phyloP scores from a whole-genome alignment of 1,140 invertebrate genomes.

The Helicoverpa zea region DNA sequence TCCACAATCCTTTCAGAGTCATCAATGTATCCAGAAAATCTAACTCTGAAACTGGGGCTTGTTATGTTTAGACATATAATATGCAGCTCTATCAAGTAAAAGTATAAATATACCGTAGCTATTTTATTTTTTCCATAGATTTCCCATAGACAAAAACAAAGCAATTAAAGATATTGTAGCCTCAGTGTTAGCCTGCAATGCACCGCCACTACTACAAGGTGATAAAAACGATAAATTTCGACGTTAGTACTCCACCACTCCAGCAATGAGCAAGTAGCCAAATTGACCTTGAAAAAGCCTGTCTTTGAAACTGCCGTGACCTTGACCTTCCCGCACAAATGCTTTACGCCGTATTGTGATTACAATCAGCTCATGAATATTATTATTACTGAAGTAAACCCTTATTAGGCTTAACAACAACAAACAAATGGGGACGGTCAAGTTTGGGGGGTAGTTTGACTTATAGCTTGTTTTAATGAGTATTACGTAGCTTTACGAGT shows the following conservation, averaged over 20 bases:
- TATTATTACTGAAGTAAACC: not conserved
- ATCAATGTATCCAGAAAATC: too few species aligned
- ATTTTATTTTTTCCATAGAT: not conserved
- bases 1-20: not conserved
- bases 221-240: not conserved
- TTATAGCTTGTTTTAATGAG: too few species aligned
- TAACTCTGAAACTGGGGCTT: too few species aligned
- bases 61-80: too few species aligned
- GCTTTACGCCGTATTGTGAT: slow-evolving; percentile 12
- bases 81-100: too few species aligned
- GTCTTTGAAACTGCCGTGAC: not conserved
- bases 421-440: slow-evolving; percentile 1
- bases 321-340: slow-evolving; percentile 12
- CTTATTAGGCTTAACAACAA: slow-evolving; percentile 12
- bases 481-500: too few species aligned
- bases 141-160: not conserved
- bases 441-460: too few species aligned
- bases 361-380: slow-evolving; percentile 29
- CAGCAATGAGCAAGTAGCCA: not conserved
- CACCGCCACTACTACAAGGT: not conserved
- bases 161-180: not conserved
- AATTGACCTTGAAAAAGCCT: not conserved
- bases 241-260: not conserved
- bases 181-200: slow-evolving; percentile 5
- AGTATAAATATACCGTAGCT: too few species aligned